Evolutionary conservation across 2,888 invertebrate genomes (phyloP).

Genomic region (Acholoe squamosa): DNA sequence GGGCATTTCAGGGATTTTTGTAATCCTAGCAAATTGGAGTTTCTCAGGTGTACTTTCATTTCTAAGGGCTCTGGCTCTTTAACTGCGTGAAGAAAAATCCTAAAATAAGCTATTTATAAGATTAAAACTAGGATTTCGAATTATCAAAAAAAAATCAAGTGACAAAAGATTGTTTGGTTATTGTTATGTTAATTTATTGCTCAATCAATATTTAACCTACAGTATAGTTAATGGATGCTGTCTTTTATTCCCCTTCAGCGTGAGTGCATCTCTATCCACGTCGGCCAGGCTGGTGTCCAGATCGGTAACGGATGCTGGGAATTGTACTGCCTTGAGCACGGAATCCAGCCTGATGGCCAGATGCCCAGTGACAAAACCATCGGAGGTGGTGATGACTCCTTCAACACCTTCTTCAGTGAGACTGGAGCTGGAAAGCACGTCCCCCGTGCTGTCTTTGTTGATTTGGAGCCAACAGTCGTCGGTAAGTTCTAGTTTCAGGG

Average conservation of each 20-base stretch:
- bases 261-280: conserved; percentile 58
- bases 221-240: neutral
- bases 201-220: too few relatives aligned
- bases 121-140: too few relatives aligned
- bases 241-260: conserved; percentile 20
- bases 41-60: too few relatives aligned
- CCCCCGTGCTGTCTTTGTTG: conserved; percentile 95
- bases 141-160: too few relatives aligned
- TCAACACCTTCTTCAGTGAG: conserved; percentile 59
- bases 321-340: conserved; percentile 51
- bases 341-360: conserved; percentile 50
- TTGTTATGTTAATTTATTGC: too few relatives aligned
- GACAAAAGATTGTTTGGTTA: too few relatives aligned
- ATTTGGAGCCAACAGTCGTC: conserved; percentile 97
- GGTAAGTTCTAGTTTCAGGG: too few relatives aligned
- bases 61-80: too few relatives aligned
- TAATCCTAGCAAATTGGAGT: too few relatives aligned
- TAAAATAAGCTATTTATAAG: too few relatives aligned
- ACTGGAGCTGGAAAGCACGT: conserved; percentile 89
- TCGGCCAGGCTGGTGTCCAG: conserved; percentile 56
- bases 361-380: conserved; percentile 33
- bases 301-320: conserved; percentile 56
- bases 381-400: conserved; percentile 55
- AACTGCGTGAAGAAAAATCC: too few relatives aligned
- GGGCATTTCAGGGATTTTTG: too few relatives aligned